phyloP scores from a whole-genome alignment of 2,113 vertebrate genomes.

The Phalacrocorax brasilianus region DNA sequence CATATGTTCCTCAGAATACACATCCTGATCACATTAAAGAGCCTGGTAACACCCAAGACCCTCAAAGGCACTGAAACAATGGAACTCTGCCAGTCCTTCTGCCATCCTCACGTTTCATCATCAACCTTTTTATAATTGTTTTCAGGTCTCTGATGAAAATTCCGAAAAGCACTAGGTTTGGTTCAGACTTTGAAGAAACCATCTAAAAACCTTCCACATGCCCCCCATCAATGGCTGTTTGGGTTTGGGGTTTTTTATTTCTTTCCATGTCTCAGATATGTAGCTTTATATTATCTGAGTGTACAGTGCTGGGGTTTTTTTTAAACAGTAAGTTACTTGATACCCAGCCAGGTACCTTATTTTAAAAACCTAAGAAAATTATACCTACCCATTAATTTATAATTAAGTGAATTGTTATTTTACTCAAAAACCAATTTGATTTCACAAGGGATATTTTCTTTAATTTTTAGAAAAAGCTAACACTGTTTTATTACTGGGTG shows the following conservation, averaged over 20 bases:
- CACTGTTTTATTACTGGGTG: background rate
- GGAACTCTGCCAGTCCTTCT: background rate
- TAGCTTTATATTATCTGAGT: background rate
- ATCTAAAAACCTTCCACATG: background rate
- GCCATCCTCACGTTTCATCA: background rate
- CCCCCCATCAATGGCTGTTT: background rate
- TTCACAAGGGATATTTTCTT: background rate
- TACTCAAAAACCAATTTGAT: background rate
- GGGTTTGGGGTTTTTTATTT: background rate
- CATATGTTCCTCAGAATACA: accelerated
- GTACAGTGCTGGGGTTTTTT: background rate
- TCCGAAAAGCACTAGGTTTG: background rate
- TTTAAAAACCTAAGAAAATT: background rate
- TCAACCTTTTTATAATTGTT: background rate
- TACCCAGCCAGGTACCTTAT: background rate
- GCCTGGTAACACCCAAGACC: background rate
- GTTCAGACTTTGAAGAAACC: background rate
- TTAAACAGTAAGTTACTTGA: background rate
- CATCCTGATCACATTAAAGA: background rate
- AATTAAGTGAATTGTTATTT: background rate
- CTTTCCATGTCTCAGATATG: background rate
- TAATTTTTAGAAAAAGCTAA: background rate
- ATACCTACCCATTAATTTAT: background rate
- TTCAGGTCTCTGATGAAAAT: background rate
- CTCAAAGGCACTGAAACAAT: background rate